Percentiles rank a stretch among this genome's conserved stretches.
Conservation (phyloP, 2,797 vertebrate species). For the Sebastolobus altivelis region DNA sequence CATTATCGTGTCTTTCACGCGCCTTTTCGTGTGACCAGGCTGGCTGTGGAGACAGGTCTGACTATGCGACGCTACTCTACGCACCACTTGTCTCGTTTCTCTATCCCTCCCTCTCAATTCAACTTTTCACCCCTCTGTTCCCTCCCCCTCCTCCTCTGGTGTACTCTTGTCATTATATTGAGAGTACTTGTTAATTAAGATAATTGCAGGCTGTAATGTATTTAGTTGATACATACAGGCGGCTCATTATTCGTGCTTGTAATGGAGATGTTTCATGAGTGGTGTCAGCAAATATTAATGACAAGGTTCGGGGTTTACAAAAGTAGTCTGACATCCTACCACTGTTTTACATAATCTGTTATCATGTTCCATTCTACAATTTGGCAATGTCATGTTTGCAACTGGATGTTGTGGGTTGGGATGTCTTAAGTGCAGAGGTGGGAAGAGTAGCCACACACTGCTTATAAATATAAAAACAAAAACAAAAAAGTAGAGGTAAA, state of each 20-base stretch:
- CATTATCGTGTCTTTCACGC: neutral
- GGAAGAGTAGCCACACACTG: neutral
- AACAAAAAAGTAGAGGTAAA: neutral
- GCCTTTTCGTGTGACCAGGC: neutral
- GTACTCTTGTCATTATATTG: slow-evolving; percentile 34
- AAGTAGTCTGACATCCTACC: neutral
- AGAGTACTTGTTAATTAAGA: slow-evolving; percentile 63
- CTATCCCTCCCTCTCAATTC: slow-evolving; percentile 4
- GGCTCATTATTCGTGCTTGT: slow-evolving; percentile 47
- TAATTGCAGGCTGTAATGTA: slow-evolving; percentile 51
- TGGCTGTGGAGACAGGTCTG: neutral
- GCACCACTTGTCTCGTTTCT: slow-evolving; percentile 13
- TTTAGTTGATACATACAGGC: slow-evolving; percentile 44
- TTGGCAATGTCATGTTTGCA: neutral
- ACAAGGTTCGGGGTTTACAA: slow-evolving; percentile 6
- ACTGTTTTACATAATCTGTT: neutral
- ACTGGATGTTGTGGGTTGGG: neutral
- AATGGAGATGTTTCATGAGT: slow-evolving; percentile 33
- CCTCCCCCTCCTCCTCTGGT: slow-evolving; percentile 16
- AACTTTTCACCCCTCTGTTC: slow-evolving; percentile 37
- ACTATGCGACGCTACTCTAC: neutral
- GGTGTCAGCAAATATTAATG: slow-evolving; percentile 23
- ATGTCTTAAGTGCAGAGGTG: neutral
- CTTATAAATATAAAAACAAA: too few species aligned
- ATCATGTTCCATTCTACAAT: neutral